Conservation (phyloP, 2,113 vertebrate genomes). For the Rhinolophus ferrumequinum region DNA sequence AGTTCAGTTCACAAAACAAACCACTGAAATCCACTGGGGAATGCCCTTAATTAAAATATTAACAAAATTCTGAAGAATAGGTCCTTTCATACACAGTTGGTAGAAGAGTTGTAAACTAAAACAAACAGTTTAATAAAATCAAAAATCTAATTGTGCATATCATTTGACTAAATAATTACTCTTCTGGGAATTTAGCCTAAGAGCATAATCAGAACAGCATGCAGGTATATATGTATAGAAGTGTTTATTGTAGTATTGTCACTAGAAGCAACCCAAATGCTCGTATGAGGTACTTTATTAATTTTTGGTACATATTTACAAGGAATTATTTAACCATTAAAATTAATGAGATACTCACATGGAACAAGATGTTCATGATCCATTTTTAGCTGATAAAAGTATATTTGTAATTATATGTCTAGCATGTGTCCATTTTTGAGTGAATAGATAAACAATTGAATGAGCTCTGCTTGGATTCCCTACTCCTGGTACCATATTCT, state of each 20-base stretch:
- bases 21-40: not conserved
- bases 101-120: not conserved
- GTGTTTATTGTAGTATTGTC: not conserved
- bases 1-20: not conserved
- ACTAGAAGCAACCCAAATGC: not conserved
- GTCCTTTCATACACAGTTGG: not conserved
- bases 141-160: conserved; percentile 2
- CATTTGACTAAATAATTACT: not conserved
- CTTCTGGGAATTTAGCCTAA: conserved; percentile 21
- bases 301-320: not conserved
- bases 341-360: not conserved
- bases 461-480: not conserved
- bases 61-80: not conserved
- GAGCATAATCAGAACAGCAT: not conserved
- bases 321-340: not conserved
- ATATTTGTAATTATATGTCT: not conserved
- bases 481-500: not conserved
- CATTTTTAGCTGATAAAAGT: not conserved
- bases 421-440: not conserved
- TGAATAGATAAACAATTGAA: not conserved
- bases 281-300: not conserved
- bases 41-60: not conserved
- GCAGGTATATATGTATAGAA: not conserved
- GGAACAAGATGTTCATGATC: not conserved
- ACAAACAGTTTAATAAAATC: conserved; percentile 25